Evolutionary conservation across 2,113 vertebrate genomes (phyloP).

Genomic region (Malurus melanocephalus): DNA sequence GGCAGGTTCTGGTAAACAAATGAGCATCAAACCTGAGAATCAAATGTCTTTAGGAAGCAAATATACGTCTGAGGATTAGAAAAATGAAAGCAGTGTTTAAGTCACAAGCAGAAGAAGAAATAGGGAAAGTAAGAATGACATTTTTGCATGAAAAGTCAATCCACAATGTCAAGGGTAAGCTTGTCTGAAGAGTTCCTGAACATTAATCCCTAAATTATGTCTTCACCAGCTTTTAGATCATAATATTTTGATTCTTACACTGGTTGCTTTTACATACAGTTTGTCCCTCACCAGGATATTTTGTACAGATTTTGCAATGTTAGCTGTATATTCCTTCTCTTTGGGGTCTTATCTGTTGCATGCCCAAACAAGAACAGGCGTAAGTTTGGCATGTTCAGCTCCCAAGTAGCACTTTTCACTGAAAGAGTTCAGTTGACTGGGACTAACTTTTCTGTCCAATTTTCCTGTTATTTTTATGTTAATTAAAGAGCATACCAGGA

Average conservation of each 20-base stretch:
- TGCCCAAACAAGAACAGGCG: neutral
- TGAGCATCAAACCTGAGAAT: neutral
- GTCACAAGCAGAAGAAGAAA: neutral
- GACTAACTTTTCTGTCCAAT: neutral
- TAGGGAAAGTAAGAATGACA: neutral
- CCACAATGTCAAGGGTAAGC: neutral
- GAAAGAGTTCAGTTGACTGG: neutral
- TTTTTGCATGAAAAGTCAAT: neutral
- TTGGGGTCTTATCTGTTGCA: neutral
- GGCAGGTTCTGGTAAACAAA: neutral
- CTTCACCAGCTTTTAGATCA: neutral
- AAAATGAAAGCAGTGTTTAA: neutral
- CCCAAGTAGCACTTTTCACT: neutral
- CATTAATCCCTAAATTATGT: neutral
- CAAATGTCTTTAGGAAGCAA: neutral
- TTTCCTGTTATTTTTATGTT: neutral
- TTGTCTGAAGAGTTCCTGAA: neutral
- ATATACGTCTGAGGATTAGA: neutral
- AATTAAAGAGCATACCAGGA: neutral
- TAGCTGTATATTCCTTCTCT: neutral
- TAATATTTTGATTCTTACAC: neutral
- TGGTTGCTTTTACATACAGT: neutral
- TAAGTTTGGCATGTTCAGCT: neutral
- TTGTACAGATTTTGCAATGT: neutral
- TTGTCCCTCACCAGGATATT: neutral